Base-by-base conservation (phyloP, 2,888 invertebrate species). In the Limnephilus auricula region DNA sequence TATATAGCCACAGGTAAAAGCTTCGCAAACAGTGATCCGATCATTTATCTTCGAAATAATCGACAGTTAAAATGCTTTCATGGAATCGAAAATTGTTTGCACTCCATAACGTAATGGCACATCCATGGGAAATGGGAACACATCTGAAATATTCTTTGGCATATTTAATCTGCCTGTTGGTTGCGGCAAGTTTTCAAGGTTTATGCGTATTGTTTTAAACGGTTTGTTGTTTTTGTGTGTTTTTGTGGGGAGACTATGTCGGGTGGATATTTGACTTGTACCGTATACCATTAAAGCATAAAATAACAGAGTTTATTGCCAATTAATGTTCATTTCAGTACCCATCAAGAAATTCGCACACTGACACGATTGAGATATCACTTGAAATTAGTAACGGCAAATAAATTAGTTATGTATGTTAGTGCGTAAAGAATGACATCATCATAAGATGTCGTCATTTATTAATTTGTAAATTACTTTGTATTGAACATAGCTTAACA, bases 1-100 rank as follows among this genome's bases (percentile, higher is more conserved):
- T 80, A 4, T 79, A 89, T 32, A 78, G 40, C 79, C n/a, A 40
- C n/a, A 80, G 80, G 31, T 89, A 89, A 89, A 80, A 80, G 89
- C 89, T 79, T 80, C 12, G 89, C 89, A 89, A 89, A 89, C 89
- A 89, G 78, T 9, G 37, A 30, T 30, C 85, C 9, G 40, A 37
- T 45, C 85, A 31, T 82, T 30, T 37, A 45, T 85, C 85, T 37
- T 30, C 30, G 37, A 34, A 85, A 85, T 15, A 85, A 85, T 85
- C n/a, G 45, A 32, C 30, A 18, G 40, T 13, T 32, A 37, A 34
- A 37, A 34, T 87, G 65, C 87, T 50, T 31, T 78, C 65, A 31
- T 25, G 30, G 50, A 65, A 30, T n/a, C 31, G 31, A 65, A 65
- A 65, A 45, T n/a, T 65, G 50, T 87, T 87, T 87, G 18, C 34